Conservation (phyloP, 2,113 vertebrate genomes). For the Amblyornis subalaris region DNA sequence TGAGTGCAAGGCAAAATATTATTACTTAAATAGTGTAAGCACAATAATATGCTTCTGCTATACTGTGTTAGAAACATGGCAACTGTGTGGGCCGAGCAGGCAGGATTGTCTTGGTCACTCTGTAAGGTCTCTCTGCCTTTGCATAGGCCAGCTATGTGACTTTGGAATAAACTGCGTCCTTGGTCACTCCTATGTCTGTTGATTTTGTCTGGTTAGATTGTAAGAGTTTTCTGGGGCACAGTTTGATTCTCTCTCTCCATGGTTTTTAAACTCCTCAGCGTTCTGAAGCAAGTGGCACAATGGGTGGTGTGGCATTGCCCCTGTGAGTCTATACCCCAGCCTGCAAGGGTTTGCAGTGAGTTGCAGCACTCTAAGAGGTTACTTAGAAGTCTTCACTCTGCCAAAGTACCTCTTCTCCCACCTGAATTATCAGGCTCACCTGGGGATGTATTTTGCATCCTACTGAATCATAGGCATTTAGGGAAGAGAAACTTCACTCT, state of each 20-base stretch:
- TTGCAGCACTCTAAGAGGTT: not conserved
- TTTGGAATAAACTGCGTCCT: not conserved
- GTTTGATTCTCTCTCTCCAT: no score
- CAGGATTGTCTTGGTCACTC: not conserved
- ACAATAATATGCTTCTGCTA: not conserved
- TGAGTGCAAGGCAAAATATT: not conserved
- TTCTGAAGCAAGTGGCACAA: not conserved
- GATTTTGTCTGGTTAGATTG: not conserved
- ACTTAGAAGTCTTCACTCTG: not conserved
- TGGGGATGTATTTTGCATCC: not conserved
- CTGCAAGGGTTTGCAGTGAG: not conserved
- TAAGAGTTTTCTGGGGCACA: not conserved
- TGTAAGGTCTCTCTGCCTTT: not conserved
- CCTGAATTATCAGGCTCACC: not conserved
- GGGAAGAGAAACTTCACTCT: not conserved
- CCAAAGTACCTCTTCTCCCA: not conserved
- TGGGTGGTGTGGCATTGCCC: not conserved
- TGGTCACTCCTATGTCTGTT: not conserved
- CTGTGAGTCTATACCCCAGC: no score
- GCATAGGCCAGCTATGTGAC: rapidly evolving
- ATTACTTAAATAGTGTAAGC: not conserved
- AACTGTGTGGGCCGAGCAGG: not conserved
- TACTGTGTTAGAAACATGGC: not conserved
- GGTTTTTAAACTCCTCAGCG: not conserved
- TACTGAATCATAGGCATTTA: not conserved